Percentiles rank a stretch among this genome's conserved stretches.
Conservation (phyloP, 2,888 invertebrate genomes). For the Acrobasis suavella region DNA sequence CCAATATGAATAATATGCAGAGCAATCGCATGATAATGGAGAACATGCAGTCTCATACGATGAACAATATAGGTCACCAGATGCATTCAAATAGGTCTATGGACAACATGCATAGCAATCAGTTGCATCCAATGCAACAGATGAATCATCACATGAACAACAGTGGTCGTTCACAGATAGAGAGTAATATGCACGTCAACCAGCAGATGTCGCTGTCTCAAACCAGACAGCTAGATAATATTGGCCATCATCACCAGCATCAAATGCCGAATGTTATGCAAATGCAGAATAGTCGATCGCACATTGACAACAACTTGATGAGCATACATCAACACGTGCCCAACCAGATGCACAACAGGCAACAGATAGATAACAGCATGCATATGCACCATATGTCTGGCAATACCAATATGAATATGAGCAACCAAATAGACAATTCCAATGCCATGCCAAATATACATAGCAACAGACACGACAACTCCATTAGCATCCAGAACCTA, state of each 20-base stretch:
- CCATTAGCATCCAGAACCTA: conserved; percentile 69
- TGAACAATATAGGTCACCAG: conserved; percentile 67
- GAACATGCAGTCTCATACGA: conserved; percentile 67
- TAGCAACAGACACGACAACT: conserved; percentile 66
- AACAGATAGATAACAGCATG: conserved; percentile 68
- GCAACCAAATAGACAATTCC: conserved; percentile 67
- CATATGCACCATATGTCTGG: conserved; percentile 75
- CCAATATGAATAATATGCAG: conserved; percentile 67
- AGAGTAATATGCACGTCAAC: conserved; percentile 69
- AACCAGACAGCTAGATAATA: conserved; percentile 70
- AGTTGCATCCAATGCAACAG: conserved; percentile 72
- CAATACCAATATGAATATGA: conserved; percentile 59
- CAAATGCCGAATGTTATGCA: conserved; percentile 76
- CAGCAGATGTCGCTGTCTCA: conserved; percentile 72
- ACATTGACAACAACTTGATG: conserved; percentile 69
- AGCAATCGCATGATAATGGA: conserved; percentile 76
- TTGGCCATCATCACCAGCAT: conserved; percentile 70
- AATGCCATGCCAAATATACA: conserved; percentile 63
- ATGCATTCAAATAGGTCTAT: conserved; percentile 71
- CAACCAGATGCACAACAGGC: conserved; percentile 74
- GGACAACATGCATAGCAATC: conserved; percentile 70
- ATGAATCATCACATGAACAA: conserved; percentile 70
- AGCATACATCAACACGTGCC: conserved; percentile 72
- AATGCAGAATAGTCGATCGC: conserved; percentile 68
- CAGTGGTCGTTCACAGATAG: conserved; percentile 60